phyloP scores from a whole-genome alignment of 2,113 vertebrate species.

The Alligator mississippiensis region DNA sequence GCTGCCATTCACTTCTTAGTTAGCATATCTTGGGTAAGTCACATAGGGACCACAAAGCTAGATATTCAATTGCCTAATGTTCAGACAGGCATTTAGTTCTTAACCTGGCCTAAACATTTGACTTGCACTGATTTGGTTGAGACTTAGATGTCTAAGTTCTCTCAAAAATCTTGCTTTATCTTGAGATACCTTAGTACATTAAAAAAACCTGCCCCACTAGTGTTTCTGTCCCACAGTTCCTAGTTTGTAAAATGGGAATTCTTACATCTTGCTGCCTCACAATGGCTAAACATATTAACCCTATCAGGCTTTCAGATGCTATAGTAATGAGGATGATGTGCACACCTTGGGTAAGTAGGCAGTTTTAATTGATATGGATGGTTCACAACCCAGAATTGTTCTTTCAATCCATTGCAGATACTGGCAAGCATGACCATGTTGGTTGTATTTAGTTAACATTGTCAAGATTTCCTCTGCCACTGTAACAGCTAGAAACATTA shows the following conservation, averaged over 20 bases:
- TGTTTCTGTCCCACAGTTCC: neutral
- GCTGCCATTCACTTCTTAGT: no score
- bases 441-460: neutral
- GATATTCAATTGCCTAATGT: no score
- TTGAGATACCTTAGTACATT: neutral
- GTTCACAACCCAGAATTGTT: neutral
- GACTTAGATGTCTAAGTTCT: neutral
- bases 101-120: no score
- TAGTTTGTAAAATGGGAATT: neutral
- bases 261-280: neutral
- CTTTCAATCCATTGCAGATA: neutral
- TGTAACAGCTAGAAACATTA: neutral
- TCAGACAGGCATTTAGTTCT: no score
- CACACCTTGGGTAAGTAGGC: neutral
- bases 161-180: neutral
- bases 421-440: neutral
- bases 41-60: no score
- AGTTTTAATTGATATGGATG: neutral
- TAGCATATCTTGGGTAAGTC: no score
- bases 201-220: neutral
- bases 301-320: neutral
- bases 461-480: neutral
- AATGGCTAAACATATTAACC: neutral
- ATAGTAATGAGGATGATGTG: accelerated
- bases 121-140: neutral